Evolutionary conservation across 2,113 vertebrate genomes (phyloP).

Genomic region (Lepus europaeus): DNA sequence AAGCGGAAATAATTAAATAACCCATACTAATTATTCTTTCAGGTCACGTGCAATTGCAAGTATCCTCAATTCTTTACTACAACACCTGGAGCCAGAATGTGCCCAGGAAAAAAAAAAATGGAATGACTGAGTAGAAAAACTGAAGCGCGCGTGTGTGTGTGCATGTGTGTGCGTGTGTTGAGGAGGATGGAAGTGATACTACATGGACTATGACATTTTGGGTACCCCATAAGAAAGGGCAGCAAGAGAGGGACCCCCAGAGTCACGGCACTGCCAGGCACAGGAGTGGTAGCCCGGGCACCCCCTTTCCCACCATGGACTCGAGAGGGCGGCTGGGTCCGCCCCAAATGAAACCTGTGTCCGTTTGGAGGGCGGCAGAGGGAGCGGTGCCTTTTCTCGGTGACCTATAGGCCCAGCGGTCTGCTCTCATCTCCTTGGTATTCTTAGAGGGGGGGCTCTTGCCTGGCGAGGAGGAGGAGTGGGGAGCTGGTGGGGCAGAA

Average conservation of each 20-base stretch:
- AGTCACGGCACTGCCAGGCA: too few species aligned
- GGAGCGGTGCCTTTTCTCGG: neutral
- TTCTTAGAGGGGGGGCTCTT: neutral
- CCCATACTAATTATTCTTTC: neutral
- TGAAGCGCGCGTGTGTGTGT: too few species aligned
- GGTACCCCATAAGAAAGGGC: neutral
- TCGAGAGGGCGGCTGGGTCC: neutral
- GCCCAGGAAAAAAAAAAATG: constrained; percentile 32
- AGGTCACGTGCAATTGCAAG: neutral
- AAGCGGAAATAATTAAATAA: too few species aligned
- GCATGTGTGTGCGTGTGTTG: too few species aligned
- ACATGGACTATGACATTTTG: neutral
- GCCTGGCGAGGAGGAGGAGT: neutral
- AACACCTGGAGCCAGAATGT: neutral
- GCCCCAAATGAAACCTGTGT: neutral
- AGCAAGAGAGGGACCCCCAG: neutral
- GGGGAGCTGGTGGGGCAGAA: neutral
- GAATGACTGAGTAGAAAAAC: neutral
- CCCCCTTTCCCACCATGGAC: neutral
- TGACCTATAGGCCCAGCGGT: neutral
- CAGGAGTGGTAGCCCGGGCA: neutral
- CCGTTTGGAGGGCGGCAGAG: neutral
- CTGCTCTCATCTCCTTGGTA: constrained; percentile 17
- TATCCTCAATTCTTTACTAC: neutral
- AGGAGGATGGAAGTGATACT: neutral